phyloP scores from a whole-genome alignment of 2,113 vertebrate genomes.

The Aix galericulata region DNA sequence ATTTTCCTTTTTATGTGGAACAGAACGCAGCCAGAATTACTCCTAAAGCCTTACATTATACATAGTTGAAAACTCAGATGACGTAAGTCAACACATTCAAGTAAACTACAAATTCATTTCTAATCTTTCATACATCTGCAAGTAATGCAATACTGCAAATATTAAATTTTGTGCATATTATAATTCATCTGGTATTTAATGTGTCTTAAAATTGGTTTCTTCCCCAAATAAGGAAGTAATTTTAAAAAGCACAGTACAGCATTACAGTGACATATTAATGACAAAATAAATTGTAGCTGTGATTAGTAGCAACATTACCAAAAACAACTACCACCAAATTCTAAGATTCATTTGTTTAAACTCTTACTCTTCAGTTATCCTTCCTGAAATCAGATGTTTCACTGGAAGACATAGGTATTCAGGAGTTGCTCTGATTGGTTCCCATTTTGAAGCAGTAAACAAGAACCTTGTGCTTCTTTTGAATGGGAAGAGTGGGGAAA shows the following conservation, averaged over 20 bases:
- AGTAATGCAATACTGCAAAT: not conserved
- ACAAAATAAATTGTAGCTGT: not conserved
- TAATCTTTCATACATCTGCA: not conserved
- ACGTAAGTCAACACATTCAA: rapidly evolving
- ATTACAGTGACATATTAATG: not conserved
- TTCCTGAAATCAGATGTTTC: not conserved
- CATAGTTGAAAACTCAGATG: not conserved
- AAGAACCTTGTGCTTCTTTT: not conserved
- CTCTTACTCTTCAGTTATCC: not conserved
- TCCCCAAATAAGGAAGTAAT: not conserved
- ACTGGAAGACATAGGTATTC: rapidly evolving
- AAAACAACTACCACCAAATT: not conserved
- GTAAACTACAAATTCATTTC: not conserved
- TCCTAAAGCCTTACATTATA: not conserved
- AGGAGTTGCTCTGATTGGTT: not conserved
- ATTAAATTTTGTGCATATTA: not conserved
- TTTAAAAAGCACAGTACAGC: not conserved
- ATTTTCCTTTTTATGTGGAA: not conserved
- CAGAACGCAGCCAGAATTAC: not conserved
- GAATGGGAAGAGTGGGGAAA: not conserved
- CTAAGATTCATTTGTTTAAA: not conserved
- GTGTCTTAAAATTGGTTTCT: not conserved
- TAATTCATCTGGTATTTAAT: not conserved
- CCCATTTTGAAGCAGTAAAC: not conserved
- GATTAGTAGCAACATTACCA: not conserved